Evolutionary conservation across 2,113 vertebrate species (phyloP), one percentile per base, ranked within the genome.

Genomic region (Phalacrocorax carbo): DNA sequence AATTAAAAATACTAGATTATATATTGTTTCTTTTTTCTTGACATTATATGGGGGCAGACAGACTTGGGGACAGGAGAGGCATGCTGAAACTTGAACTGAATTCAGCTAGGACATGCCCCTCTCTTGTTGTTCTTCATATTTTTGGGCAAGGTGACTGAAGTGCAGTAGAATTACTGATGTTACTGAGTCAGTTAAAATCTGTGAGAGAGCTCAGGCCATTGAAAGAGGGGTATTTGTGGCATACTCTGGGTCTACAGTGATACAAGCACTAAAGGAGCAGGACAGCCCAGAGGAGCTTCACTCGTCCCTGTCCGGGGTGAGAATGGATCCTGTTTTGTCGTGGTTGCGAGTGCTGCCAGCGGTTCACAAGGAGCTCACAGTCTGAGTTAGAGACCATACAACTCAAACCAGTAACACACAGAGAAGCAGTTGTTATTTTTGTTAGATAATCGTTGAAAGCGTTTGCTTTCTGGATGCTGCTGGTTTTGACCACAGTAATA

Each of bases 1-100:
- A 98, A 98, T 98, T 98, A 98, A 98, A 98, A 97, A 96, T 97
- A 98, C 82, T 97, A 98, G 98, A 98, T 97, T 98, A 97, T 98
- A 96, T 96, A 90, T 91, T 81, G 69, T 72, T 95, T 79, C 32
- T 87, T 96, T 95, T 89, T 95, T 94, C 84, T 91, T 82, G 16
- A 32, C 22, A 23, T 91, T 77, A n/a, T 55, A 48, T 60, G 23
- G 18, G 13, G 16, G 46, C 19, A 88, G 86, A 64, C 15, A 51
- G 52, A 15, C 6, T 4, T 26, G 61, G 17, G 42, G 48, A 68
- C 27, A n/a, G 38, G 68, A 52, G 30, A 95, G 44, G 36, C 48
- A 23, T 49, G 10, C 42, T 57, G 52, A 75, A 94, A 62, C 51
- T 71, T 82, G 46, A 73, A 30, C 75, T 17, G 23, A 86, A 64